Conservation (phyloP, 2,113 vertebrate species). For the Saimiri boliviensis region DNA sequence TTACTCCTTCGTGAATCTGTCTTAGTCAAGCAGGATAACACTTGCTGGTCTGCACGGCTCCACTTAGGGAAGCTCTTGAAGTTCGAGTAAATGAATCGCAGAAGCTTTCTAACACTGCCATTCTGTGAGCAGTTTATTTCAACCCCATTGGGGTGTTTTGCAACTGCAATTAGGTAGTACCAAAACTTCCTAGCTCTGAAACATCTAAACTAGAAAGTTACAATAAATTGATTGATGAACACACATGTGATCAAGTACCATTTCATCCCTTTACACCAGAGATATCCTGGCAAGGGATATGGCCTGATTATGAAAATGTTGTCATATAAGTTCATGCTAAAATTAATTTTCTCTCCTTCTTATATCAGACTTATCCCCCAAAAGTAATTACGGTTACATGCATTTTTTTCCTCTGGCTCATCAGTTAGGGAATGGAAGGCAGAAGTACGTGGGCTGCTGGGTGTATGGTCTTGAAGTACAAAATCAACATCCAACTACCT, state of each 20-base stretch:
- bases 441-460: too few species aligned
- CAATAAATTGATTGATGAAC: not conserved
- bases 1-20: accelerated
- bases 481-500: not conserved
- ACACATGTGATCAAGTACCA: not conserved
- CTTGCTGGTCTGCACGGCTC: not conserved
- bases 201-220: not conserved
- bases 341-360: not conserved
- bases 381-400: not conserved
- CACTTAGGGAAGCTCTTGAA: not conserved
- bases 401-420: not conserved
- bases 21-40: not conserved
- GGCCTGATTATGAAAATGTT: too few species aligned
- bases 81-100: not conserved
- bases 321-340: not conserved
- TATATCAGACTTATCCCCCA: accelerated
- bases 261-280: not conserved
- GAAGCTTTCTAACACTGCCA: not conserved
- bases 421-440: not conserved
- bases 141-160: not conserved
- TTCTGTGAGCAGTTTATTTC: not conserved
- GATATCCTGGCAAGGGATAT: not conserved
- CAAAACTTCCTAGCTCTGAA: not conserved
- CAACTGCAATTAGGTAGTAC: not conserved
- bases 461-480: not conserved